Evolutionary conservation across 2,888 invertebrate genomes (phyloP).

Genomic region (Trachelus tabidus): DNA sequence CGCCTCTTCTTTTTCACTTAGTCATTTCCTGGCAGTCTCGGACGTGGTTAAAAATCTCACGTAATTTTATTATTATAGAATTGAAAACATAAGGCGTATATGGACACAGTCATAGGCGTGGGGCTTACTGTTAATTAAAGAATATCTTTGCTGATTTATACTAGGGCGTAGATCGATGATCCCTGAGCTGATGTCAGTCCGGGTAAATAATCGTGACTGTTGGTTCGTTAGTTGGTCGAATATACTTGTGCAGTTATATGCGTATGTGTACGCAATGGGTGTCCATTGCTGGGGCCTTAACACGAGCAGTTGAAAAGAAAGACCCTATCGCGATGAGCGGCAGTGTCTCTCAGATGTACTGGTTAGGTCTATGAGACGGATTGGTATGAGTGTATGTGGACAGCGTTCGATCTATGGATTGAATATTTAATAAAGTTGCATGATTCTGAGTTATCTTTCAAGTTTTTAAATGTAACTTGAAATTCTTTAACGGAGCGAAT

Average conservation of each 20-base stretch:
- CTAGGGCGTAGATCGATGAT: neutral
- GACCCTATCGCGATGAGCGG: neutral
- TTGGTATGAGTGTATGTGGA: neutral
- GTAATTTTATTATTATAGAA: neutral
- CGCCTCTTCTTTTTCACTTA: neutral
- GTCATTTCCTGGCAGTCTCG: neutral
- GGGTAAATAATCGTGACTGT: neutral
- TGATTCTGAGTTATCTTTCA: neutral
- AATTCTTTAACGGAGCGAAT: neutral
- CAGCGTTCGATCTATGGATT: neutral
- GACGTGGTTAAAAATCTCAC: neutral
- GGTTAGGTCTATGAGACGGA: neutral
- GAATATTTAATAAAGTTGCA: neutral
- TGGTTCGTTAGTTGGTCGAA: neutral
- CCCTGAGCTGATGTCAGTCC: neutral
- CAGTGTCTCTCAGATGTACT: neutral
- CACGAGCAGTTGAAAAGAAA: neutral
- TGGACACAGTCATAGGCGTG: too few species aligned
- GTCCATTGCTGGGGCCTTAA: neutral
- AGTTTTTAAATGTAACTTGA: neutral
- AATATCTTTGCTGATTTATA: neutral
- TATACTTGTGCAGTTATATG: neutral
- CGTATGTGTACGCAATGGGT: neutral
- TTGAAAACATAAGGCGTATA: neutral
- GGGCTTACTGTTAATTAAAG: neutral